phyloP scores from a whole-genome alignment of 1,140 invertebrate genomes.

The Apocrypta bakeri region DNA sequence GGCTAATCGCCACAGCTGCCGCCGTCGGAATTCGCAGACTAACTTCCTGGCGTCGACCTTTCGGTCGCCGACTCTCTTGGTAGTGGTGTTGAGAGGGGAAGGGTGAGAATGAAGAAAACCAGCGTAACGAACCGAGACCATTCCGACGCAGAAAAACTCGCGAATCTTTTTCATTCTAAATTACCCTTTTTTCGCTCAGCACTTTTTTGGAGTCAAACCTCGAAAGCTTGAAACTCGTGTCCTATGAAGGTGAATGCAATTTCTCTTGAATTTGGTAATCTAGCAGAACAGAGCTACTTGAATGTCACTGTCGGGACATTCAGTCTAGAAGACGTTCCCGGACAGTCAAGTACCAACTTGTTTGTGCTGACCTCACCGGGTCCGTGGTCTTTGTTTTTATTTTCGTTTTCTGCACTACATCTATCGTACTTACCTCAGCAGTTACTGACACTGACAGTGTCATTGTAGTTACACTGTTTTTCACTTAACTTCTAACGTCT shows the following conservation, averaged over 20 bases:
- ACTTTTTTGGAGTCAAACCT: too few relatives aligned
- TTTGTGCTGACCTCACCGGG: neutral
- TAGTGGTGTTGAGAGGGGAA: neutral
- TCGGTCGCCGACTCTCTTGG: neutral
- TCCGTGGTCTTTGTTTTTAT: neutral
- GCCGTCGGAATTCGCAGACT: slow-evolving; percentile 2
- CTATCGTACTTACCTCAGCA: neutral
- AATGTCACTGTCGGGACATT: neutral
- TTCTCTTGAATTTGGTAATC: neutral
- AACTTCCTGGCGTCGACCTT: neutral
- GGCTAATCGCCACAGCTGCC: neutral
- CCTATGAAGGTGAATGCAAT: neutral
- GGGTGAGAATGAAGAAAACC: neutral
- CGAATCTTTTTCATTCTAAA: neutral
- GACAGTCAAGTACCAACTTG: neutral
- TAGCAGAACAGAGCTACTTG: neutral
- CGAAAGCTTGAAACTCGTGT: too few relatives aligned
- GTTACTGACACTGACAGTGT: neutral
- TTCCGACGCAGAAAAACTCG: neutral
- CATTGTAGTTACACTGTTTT: neutral
- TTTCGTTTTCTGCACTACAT: neutral
- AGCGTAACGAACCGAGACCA: neutral
- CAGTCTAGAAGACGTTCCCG: neutral
- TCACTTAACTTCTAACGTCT: neutral
- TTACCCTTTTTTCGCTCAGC: too few relatives aligned